phyloP scores from a whole-genome alignment of 2,888 invertebrate genomes.

The Stenichneumon culpator region DNA sequence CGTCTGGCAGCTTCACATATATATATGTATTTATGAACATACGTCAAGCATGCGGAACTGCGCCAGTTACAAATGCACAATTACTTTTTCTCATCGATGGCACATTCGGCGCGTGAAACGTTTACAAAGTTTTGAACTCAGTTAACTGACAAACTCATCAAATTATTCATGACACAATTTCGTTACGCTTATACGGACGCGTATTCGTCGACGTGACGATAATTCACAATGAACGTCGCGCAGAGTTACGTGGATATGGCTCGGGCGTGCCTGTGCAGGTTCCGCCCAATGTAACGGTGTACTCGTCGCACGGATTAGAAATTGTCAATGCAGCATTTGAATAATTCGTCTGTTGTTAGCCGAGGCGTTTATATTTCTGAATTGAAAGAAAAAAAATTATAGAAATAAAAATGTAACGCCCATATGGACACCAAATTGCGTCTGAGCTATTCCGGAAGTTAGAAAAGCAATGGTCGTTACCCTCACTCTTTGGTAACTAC shows the following conservation, averaged over 20 bases:
- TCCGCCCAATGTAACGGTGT: slow-evolving; percentile 54
- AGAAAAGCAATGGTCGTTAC: slow-evolving; percentile 43
- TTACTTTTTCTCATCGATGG: slow-evolving; percentile 9
- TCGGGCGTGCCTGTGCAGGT: slow-evolving; percentile 22
- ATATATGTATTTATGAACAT: background rate
- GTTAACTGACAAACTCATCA: slow-evolving; percentile 22
- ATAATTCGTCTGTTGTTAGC: slow-evolving; percentile 20
- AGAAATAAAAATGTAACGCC: background rate
- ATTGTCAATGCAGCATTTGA: slow-evolving; percentile 44
- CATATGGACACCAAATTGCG: slow-evolving; percentile 24
- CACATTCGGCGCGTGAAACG: slow-evolving; percentile 40
- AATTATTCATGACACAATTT: slow-evolving; percentile 56
- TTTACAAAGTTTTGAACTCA: slow-evolving; percentile 44
- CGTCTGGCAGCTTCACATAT: background rate
- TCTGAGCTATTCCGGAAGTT: slow-evolving; percentile 60
- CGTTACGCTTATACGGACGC: slow-evolving; percentile 54
- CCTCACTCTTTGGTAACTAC: slow-evolving; percentile 40
- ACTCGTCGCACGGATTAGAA: slow-evolving; percentile 43
- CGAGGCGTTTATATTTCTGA: background rate
- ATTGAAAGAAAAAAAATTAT: background rate
- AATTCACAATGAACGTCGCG: slow-evolving; percentile 40
- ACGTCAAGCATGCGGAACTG: slow-evolving; percentile 48
- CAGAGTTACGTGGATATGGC: background rate
- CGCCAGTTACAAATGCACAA: slow-evolving; percentile 25
- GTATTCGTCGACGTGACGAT: slow-evolving; percentile 59